A percentile compares a stretch with the other conserved stretches of the same genome.
Evolutionary conservation across 1,140 invertebrate species (phyloP).

Genomic region (Zaprionus lachaisei): DNA sequence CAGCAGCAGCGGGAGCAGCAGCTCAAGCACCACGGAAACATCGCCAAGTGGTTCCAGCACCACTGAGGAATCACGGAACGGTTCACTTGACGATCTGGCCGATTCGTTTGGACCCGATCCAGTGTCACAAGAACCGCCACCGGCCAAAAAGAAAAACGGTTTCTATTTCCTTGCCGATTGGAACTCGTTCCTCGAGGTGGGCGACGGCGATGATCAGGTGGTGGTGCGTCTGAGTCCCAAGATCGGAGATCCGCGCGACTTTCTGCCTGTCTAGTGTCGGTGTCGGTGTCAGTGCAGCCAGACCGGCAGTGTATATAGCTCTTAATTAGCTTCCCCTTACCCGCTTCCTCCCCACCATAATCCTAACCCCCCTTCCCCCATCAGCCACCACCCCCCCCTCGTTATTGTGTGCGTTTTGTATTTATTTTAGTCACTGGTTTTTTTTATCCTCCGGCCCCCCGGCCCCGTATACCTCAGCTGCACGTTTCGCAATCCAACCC

Average conservation of each 20-base stretch:
- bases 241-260: slow-evolving; percentile 90
- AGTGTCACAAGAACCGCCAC: slow-evolving; percentile 86
- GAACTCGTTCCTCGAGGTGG: slow-evolving; percentile 93
- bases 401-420: slow-evolving; percentile 55
- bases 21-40: slow-evolving; percentile 24
- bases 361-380: neutral
- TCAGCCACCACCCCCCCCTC: neutral
- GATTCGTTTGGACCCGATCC: slow-evolving; percentile 90
- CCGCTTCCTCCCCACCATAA: neutral
- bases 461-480: neutral
- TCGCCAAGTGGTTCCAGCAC: slow-evolving; percentile 10
- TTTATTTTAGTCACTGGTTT: slow-evolving; percentile 77
- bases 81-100: slow-evolving; percentile 87
- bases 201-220: slow-evolving; percentile 90
- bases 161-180: slow-evolving; percentile 93
- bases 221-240: slow-evolving; percentile 92
- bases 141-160: slow-evolving; percentile 89
- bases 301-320: slow-evolving; percentile 59
- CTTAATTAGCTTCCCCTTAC: slow-evolving; percentile 16
- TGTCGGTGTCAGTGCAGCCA: neutral
- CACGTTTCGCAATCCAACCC: neutral
- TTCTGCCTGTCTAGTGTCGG: slow-evolving; percentile 87
- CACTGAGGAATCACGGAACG: slow-evolving; percentile 72
- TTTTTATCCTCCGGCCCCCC: slow-evolving; percentile 10
- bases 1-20: neutral